Percentiles rank a stretch among this genome's conserved stretches.
Evolutionary conservation across 1,140 invertebrate genomes (phyloP).

Genomic region (Monochamus saltuarius): DNA sequence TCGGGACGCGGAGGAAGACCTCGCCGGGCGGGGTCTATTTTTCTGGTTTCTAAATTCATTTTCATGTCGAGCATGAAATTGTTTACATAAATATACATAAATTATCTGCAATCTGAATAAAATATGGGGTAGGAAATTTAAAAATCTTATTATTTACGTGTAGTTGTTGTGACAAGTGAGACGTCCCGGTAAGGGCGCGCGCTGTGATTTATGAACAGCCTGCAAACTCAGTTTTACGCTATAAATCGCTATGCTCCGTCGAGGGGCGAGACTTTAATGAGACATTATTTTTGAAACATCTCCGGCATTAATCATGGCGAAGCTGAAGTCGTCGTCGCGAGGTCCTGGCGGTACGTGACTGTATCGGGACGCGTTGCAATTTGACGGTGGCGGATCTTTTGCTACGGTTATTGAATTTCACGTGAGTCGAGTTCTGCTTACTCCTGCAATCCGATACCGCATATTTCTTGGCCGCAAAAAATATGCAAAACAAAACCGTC

Average conservation of each 20-base stretch:
- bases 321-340: conserved; percentile 26
- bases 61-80: conserved; percentile 15
- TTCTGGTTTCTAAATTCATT: conserved; percentile 9
- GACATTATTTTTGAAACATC: conserved; percentile 46
- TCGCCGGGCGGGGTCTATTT: neutral
- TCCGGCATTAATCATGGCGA: conserved; percentile 40
- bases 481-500: too few species aligned
- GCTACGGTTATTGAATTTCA: conserved; percentile 8
- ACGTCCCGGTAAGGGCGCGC: conserved; percentile 19
- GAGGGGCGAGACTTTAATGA: conserved; percentile 42
- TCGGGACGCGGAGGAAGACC: too few species aligned
- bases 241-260: conserved; percentile 39
- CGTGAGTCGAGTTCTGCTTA: conserved; percentile 3
- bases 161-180: conserved; percentile 37
- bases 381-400: neutral
- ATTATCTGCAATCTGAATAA: conserved; percentile 32
- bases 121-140: conserved; percentile 22
- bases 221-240: conserved; percentile 39
- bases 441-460: too few species aligned
- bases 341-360: conserved; percentile 17
- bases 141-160: conserved; percentile 41
- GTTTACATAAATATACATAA: conserved; percentile 23
- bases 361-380: conserved; percentile 4
- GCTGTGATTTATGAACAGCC: conserved; percentile 41
- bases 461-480: too few species aligned